Evolutionary conservation across 2,888 invertebrate species (phyloP), one percentile per base, ranked within the genome.

Genomic region (Andricus curvator): DNA sequence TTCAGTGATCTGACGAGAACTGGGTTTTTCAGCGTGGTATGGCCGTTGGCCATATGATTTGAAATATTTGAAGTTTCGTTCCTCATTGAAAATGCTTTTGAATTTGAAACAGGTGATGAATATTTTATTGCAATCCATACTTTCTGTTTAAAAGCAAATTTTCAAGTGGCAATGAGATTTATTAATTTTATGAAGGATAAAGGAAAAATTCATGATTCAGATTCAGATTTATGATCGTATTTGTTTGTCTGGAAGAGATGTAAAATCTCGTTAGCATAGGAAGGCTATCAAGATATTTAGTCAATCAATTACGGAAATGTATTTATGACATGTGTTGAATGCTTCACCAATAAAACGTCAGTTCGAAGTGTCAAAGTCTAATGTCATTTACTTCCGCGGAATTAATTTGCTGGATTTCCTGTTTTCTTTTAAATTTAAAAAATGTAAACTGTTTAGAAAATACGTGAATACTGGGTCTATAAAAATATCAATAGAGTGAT

Each of bases 221-320:
- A 65, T 65, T 65, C 33, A 65, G 29, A 20, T 65, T 29, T n/a
- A 65, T 9, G 29, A 66, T 15, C 37, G 9, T 67, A 41, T 67
- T 41, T 67, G 37, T 41, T 67, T 67, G 13, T 41, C 37, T 25
- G 9, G 1, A 41, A 67, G n/a, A 20, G 11, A 41, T n/a, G 41
- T 6, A 41, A 41, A 37, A 66, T 37, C 33, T 37, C n/a, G 1
- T 22, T 5, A 62, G 17, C 4, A 62, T 13, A 41, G 41, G 41
- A 67, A 67, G 67, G 41, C n/a, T 33, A 66, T 8, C 29, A 8
- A 37, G 33, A 67, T 67, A 67, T 67, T 67, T 67, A 67, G 15
- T 67, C 37, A 67, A 67, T 67, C 5, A 41, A 41, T 67, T 67
- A 9, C 67, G n/a, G 67, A 41, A 67, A 67, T 67, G 67, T 37